phyloP scores from a whole-genome alignment of 2,888 invertebrate species.

The Shargacucullia verbasci region DNA sequence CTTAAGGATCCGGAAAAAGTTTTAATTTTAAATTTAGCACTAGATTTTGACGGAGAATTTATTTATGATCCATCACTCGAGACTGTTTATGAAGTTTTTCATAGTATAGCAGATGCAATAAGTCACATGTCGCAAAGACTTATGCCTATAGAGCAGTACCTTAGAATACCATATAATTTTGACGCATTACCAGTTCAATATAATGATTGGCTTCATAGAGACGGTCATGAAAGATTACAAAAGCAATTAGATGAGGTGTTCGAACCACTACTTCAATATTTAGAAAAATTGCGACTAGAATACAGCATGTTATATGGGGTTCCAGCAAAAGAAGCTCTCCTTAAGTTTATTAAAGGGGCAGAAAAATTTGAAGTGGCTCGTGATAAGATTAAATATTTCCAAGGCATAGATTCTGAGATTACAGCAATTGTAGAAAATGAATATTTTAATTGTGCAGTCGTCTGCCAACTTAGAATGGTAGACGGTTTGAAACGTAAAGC shows the following conservation, averaged over 20 bases:
- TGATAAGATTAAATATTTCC: constrained; percentile 90
- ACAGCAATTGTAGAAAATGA: constrained; percentile 90
- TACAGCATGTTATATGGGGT: constrained; percentile 89
- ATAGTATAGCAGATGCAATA: constrained; percentile 88
- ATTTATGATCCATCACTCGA: constrained; percentile 89
- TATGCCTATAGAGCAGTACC: constrained; percentile 88
- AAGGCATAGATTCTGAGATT: constrained; percentile 89
- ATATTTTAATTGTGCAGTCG: constrained; percentile 91
- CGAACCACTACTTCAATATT: constrained; percentile 88
- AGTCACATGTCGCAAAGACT: constrained; percentile 88
- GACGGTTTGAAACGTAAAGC: constrained; percentile 89
- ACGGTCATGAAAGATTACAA: constrained; percentile 86
- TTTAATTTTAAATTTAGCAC: constrained; percentile 90
- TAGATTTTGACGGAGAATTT: constrained; percentile 88
- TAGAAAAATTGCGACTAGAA: constrained; percentile 84
- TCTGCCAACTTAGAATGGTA: constrained; percentile 91
- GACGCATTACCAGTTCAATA: constrained; percentile 89
- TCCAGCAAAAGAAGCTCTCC: constrained; percentile 81
- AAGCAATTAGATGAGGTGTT: constrained; percentile 87
- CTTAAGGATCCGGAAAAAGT: constrained; percentile 87
- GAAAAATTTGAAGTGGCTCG: constrained; percentile 90
- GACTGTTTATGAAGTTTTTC: constrained; percentile 88
- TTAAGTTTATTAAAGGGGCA: constrained; percentile 83
- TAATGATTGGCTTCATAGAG: constrained; percentile 88
- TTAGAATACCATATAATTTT: constrained; percentile 75